Evolutionary conservation across 2,797 vertebrate genomes (phyloP).

Genomic region (Potorous gilbertii): DNA sequence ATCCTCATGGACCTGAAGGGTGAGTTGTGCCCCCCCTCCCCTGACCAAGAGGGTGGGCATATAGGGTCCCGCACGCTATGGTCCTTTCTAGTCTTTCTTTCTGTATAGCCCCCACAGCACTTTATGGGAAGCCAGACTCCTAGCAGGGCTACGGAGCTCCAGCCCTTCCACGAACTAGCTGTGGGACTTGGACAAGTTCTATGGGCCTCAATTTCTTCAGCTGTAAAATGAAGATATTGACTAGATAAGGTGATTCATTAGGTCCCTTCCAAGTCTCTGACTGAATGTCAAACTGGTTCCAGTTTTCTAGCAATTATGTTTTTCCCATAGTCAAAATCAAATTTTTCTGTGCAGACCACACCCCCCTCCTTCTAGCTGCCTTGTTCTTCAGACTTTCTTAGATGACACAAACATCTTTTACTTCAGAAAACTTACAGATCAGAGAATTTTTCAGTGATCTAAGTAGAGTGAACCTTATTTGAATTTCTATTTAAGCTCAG

Average conservation of each 20-base stretch:
- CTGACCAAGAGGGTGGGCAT: neutral
- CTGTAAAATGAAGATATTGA: neutral
- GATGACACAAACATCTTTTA: neutral
- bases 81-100: neutral
- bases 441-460: neutral
- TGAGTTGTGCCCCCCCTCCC: constrained; percentile 67
- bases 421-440: neutral
- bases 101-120: neutral
- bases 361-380: neutral
- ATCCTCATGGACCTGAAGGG: constrained; percentile 96
- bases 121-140: neutral
- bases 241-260: neutral
- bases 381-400: neutral
- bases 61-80: neutral
- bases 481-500: neutral
- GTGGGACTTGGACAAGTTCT: neutral
- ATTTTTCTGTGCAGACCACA: neutral
- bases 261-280: neutral
- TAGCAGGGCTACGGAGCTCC: neutral
- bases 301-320: neutral
- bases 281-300: neutral
- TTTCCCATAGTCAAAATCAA: neutral
- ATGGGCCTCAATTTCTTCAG: neutral
- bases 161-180: neutral
- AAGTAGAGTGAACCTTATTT: neutral